These are phyloP conservation scores for Palythoa grandis DNA, from an alignment of 92 coral and sea anemone species.

Conservation along the genomic window DNA sequence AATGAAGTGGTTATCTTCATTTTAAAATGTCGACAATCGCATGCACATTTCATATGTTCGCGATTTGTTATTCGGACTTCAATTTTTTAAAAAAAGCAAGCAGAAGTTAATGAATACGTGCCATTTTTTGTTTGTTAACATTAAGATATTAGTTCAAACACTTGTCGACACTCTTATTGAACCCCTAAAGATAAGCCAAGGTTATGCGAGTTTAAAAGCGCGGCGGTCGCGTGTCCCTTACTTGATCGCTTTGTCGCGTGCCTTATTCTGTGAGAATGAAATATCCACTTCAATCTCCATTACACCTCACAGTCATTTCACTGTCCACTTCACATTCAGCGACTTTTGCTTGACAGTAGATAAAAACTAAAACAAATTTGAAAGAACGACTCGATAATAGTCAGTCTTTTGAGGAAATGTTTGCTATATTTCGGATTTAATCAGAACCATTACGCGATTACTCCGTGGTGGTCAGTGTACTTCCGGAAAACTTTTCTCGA, in stretches of 20 bases:
- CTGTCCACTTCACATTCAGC: not conserved
- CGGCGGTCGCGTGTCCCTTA: not conserved
- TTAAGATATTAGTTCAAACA: not conserved
- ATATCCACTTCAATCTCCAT: not conserved
- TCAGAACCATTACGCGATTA: not conserved
- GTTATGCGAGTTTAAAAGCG: not conserved
- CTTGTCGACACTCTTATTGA: not conserved
- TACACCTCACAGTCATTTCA: not conserved
- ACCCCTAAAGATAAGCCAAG: not conserved
- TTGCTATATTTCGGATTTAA: not conserved
- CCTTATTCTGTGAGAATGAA: not conserved
- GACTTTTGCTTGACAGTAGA: not conserved
- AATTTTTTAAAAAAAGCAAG: not conserved
- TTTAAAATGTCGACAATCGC: not conserved
- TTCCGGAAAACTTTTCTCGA: slow-evolving; percentile 17
- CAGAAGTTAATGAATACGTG: not conserved
- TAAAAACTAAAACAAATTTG: not conserved
- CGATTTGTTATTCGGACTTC: not conserved
- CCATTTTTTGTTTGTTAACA: not conserved
- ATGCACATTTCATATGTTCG: not conserved
- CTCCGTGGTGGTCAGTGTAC: not conserved
- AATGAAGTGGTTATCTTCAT: not conserved
- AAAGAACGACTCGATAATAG: not conserved
- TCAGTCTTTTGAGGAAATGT: not conserved
- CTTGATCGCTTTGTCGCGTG: not conserved